Conservation (phyloP, 2,797 vertebrate genomes). For the Emys orbicularis region DNA sequence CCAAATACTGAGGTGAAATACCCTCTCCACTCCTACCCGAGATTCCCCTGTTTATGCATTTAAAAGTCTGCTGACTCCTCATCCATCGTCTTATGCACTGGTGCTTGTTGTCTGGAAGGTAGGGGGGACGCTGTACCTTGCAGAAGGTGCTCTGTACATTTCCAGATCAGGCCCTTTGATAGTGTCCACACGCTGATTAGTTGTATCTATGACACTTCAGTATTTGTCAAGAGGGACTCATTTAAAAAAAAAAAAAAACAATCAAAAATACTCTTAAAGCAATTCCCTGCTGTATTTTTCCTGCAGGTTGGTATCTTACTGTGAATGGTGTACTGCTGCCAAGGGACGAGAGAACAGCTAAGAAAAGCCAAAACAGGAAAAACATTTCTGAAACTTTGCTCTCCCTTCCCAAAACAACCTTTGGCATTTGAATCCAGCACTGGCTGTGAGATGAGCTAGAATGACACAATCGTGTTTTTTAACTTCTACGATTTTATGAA, state of each 20-base stretch:
- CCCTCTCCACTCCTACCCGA: not conserved
- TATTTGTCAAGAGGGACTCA: not conserved
- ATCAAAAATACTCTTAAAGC: not conserved
- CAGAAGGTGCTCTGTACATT: not conserved
- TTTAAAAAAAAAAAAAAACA: not conserved
- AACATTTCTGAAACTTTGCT: not conserved
- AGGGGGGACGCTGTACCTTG: not conserved
- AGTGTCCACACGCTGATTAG: not conserved
- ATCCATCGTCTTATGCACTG: not conserved
- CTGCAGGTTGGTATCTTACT: not conserved
- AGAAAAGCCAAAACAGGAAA: not conserved
- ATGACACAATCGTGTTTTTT: not conserved
- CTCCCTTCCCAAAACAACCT: not conserved
- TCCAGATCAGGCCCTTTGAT: not conserved
- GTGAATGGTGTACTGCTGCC: not conserved
- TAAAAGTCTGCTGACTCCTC: not conserved
- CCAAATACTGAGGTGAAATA: not conserved
- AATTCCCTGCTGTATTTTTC: not conserved
- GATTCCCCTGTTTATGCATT: not conserved
- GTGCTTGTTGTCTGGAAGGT: not conserved
- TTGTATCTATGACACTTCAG: not conserved
- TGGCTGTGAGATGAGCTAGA: not conserved
- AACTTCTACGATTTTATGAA: not conserved
- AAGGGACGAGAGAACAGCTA: not conserved
- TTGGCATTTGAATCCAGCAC: not conserved